A percentile compares a stretch with the other conserved stretches of the same genome.
Conservation (phyloP, 64 coral and sea anemone genomes). For the Pocillopora damicornis region DNA sequence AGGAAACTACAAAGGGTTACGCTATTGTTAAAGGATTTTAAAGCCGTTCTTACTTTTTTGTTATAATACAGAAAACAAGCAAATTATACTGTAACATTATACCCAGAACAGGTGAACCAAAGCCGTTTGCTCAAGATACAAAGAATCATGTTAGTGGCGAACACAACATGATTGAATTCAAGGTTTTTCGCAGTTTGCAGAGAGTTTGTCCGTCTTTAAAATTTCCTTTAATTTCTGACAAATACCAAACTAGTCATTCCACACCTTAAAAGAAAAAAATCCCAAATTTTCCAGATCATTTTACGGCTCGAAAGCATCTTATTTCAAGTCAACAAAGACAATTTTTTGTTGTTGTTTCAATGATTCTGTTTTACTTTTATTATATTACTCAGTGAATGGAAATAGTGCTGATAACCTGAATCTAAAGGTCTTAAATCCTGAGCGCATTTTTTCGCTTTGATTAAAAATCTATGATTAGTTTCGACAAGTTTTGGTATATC, state of each 20-base stretch:
- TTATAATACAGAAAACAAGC: slow-evolving; percentile 3
- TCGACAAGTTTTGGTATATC: background rate
- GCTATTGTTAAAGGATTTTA: slow-evolving; percentile 17
- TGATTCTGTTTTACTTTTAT: background rate
- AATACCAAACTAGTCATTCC: background rate
- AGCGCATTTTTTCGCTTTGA: background rate
- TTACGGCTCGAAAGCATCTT: background rate
- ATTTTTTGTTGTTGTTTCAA: slow-evolving; percentile 3
- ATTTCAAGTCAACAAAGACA: background rate
- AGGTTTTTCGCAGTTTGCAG: background rate
- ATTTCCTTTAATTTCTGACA: background rate
- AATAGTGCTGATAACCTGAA: background rate
- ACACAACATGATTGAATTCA: background rate
- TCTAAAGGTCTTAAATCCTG: background rate
- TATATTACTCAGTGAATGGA: background rate
- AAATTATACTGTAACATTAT: slow-evolving; percentile 22
- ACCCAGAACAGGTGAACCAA: slow-evolving; percentile 12
- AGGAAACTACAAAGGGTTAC: slow-evolving; percentile 14
- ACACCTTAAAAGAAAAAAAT: background rate
- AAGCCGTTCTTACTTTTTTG: slow-evolving; percentile 10
- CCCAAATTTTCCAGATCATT: background rate
- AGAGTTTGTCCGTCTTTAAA: background rate
- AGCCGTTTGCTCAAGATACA: background rate
- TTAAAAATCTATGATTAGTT: background rate
- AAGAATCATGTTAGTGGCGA: background rate